Evolutionary conservation across 30 jellyfish, hydroid and myxozoan genomes (phyloP).

Genomic region (Phacellophora camtschatica): DNA sequence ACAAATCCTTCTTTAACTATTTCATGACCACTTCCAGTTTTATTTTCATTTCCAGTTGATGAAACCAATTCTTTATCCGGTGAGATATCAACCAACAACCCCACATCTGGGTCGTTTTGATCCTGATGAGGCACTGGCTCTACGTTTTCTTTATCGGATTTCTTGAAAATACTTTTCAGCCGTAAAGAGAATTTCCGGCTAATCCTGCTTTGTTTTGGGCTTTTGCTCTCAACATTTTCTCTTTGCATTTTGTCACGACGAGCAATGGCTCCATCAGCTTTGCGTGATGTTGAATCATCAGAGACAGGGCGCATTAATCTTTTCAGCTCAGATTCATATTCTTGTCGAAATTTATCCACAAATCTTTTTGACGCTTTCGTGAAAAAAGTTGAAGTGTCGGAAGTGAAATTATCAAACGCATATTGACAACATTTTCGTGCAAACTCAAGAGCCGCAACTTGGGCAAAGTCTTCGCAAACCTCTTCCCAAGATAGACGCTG

Average conservation of each 20-base stretch:
- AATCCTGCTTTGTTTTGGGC: conserved; percentile 72
- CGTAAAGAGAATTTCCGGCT: conserved; percentile 81
- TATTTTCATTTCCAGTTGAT: conserved; percentile 73
- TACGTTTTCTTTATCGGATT: conserved; percentile 69
- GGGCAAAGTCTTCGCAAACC: conserved; percentile 83
- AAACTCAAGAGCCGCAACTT: conserved; percentile 86
- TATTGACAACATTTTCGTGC: conserved; percentile 81
- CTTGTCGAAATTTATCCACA: conserved; percentile 66
- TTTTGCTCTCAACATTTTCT: conserved; percentile 28
- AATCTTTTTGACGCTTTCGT: conserved; percentile 76
- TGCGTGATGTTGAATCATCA: conserved; percentile 31
- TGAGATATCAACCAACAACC: conserved; percentile 53
- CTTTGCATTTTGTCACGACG: conserved; percentile 57
- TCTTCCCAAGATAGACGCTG: conserved; percentile 79
- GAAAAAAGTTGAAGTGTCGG: conserved; percentile 71
- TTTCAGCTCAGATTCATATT: conserved; percentile 77
- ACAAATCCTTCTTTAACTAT: conserved; percentile 83
- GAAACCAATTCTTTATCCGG: conserved; percentile 50
- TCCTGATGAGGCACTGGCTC: conserved; percentile 18
- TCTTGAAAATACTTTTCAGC: conserved; percentile 74
- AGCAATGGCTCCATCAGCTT: conserved; percentile 8
- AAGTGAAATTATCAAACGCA: conserved; percentile 64
- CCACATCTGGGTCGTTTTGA: conserved; percentile 26
- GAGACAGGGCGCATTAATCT: conserved; percentile 59
- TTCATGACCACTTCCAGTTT: conserved; percentile 85